A percentile compares a stretch with the other conserved stretches of the same genome.
Conservation (phyloP, 2,113 vertebrate genomes). For the Ptilonorhynchus violaceus region DNA sequence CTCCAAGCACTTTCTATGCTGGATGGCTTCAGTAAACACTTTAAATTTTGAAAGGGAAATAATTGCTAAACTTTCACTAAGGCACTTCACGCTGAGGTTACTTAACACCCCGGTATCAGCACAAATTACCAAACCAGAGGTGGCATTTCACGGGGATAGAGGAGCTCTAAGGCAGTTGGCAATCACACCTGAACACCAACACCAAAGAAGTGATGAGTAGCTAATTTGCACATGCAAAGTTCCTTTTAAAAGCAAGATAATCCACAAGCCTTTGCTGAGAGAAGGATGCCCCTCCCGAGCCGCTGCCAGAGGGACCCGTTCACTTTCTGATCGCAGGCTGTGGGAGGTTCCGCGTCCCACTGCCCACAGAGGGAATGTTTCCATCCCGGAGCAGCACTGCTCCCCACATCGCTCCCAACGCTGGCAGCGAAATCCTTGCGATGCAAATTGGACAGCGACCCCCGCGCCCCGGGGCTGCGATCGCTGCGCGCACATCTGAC, state of each 20-base stretch:
- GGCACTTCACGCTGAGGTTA: background rate
- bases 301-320: background rate
- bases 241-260: background rate
- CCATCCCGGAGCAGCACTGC: background rate
- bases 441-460: background rate
- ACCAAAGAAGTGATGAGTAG: background rate
- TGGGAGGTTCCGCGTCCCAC: background rate
- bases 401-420: background rate
- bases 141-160: background rate
- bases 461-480: background rate
- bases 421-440: background rate
- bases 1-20: background rate
- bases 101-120: background rate
- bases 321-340: background rate
- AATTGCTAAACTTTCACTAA: slow-evolving; percentile 16
- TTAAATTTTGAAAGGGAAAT: background rate
- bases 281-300: background rate
- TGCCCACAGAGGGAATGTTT: background rate
- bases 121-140: background rate
- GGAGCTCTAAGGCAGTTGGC: background rate
- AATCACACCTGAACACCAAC: slow-evolving; percentile 31
- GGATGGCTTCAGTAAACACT: slow-evolving; percentile 8
- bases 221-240: slow-evolving; percentile 22
- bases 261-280: background rate
- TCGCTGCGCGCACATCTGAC: background rate